Evolutionary conservation across 2,888 invertebrate species (phyloP), one percentile per base, ranked within the genome.

Genomic region (Zygogramma bicolorata): DNA sequence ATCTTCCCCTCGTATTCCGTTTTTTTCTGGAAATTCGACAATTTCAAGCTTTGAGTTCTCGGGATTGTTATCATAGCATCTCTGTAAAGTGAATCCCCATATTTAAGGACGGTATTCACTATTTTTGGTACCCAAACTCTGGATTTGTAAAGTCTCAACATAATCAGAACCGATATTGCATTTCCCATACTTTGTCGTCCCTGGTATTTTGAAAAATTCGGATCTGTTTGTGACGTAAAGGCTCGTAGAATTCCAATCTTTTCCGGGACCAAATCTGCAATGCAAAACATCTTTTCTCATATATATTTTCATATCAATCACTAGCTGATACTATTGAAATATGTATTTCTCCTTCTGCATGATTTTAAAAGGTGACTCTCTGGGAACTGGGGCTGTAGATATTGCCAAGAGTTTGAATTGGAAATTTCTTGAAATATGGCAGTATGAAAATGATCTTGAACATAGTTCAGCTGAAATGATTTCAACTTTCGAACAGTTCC

Each of bases 81-180:
- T 8, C 82, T 77, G 75, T 85, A 87, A 15, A 88, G 81, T 0
- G 79, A 71, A 34, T 86, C 86, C 0, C 88, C 88, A 3, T 85
- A 77, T 63, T 82, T 79, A 5, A 88, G 77, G 22, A 88, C 83
- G 20, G 86, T 86, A 53, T 85, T 84, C 2, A 88, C 70, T 6
- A 85, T 83, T 22, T 82, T 82, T 1, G 82, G 81, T 1, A 87
- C 84, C 88, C 88, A 88, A 6, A 81, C 71, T 72, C 81, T 84
- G 2, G 87, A 81, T 72, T 85, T 86, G 61, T 81, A 72, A 1
- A 84, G 70, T n/a, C 86, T 79, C 2, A 88, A 76, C 85, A 87
- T 87, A 1, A 85, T 81, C 2, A 88, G 63, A 0, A 87, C 86
- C 0, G 87, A 85, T 2, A 88, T 71, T 0, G 86, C 85, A 70